Base-by-base conservation (phyloP, 2,888 invertebrate genomes). In the Caenorhabditis sulstoni region DNA sequence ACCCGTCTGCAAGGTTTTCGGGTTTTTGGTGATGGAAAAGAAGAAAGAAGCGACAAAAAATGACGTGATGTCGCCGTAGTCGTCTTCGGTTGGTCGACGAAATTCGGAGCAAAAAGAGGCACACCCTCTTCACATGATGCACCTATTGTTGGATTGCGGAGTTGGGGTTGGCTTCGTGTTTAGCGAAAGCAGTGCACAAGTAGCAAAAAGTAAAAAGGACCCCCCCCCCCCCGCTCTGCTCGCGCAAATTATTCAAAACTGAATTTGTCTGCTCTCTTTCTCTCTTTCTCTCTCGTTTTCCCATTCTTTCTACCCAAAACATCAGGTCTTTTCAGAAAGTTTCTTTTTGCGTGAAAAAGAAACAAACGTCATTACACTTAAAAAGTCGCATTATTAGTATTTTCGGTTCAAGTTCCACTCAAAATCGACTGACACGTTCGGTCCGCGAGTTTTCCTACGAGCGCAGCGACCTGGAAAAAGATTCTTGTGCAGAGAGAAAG, bases 221-320 rank as follows among this genome's bases (percentile, higher is more conserved):
- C 29, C 29, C 29, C 29, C 7, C 29, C 7, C 29, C 29, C 7
- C 29, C 29, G 3, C 29, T 29, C 3, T 29, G 29, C 29, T 29
- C 7, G 29, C 29, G 29, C 61, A 53, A 67, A 75, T 75, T 75
- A 75, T 75, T 75, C 75, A 75, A 75, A 75, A 75, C 53, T 49
- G 62, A 75, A 75, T 75, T 75, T 67, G 75, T 66, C 65, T 58
- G 50, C 65, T 45, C 52, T 53, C 20, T 61, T 29, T 16, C 8
- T n/a, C 61, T 18, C 52, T 47, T 39, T 58, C 65, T 39, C 29
- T 55, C 41, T 66, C 23, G 23, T 45, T 50, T 58, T 45, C n/a
- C n/a, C n/a, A 47, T 47, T 20, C 41, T 66, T 52, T 57, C 44
- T 49, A 18, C 57, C 23, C 44, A 44, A 57, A 57, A 64, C 61